These are phyloP conservation scores for Brachionus plicatilis DNA, from an alignment of 1,140 invertebrate species.

Conservation along the genomic window DNA sequence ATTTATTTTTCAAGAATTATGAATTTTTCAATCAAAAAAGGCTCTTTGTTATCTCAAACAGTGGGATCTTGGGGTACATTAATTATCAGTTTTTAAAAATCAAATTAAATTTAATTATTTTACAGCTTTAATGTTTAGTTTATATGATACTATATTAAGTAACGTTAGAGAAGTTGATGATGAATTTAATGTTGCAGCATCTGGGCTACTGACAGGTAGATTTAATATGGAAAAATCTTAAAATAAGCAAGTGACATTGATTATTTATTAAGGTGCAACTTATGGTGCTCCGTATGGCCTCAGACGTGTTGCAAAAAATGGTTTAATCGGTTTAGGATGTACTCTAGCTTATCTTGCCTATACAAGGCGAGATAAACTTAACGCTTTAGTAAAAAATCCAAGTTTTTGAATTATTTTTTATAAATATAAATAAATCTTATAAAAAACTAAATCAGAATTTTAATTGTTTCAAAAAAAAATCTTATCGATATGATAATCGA, in stretches of 20 bases:
- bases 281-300: slow-evolving; percentile 21
- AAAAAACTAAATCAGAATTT: neutral
- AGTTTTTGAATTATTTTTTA: slow-evolving; percentile 17
- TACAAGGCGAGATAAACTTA: slow-evolving; percentile 12
- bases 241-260: neutral
- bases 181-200: slow-evolving; percentile 19
- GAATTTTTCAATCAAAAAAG: slow-evolving; percentile 31
- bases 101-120: neutral
- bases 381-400: slow-evolving; percentile 28
- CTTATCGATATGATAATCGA: slow-evolving; percentile 19
- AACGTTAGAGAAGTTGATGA: slow-evolving; percentile 24
- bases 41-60: slow-evolving; percentile 16
- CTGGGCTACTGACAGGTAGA: slow-evolving; percentile 5
- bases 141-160: slow-evolving; percentile 39
- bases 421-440: slow-evolving; percentile 34
- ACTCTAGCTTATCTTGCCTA: slow-evolving; percentile 32
- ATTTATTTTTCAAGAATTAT: slow-evolving; percentile 17
- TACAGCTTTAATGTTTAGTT: slow-evolving; percentile 31
- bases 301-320: slow-evolving; percentile 22
- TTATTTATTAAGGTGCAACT: neutral
- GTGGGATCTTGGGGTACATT: slow-evolving; percentile 6
- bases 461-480: neutral
- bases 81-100: neutral
- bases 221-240: neutral
- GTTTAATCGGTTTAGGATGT: slow-evolving; percentile 29